Conservation (phyloP, 2,797 vertebrate genomes). For the Periophthalmus magnuspinnatus region DNA sequence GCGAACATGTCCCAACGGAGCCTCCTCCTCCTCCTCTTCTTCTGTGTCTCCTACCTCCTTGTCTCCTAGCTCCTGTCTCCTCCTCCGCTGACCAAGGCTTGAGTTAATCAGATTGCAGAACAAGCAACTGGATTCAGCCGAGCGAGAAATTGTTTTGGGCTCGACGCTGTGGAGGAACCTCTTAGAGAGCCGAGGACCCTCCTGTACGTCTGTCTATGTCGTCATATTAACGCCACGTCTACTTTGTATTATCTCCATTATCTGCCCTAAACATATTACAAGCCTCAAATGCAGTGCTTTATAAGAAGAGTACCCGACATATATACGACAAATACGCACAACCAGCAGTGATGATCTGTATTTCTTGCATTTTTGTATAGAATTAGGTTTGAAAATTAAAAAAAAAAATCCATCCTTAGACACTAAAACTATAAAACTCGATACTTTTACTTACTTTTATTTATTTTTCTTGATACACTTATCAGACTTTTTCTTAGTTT, state of each 20-base stretch:
- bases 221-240: constrained; percentile 56
- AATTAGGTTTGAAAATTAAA: too few species aligned
- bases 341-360: too few species aligned
- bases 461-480: too few species aligned
- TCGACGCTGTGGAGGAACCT: constrained; percentile 60
- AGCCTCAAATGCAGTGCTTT: constrained; percentile 17
- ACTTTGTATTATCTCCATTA: constrained; percentile 56
- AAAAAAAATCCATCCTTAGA: too few species aligned
- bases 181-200: constrained; percentile 60
- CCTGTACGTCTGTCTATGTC: constrained; percentile 47
- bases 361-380: too few species aligned
- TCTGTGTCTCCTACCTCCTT: neutral
- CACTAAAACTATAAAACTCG: too few species aligned
- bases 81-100: constrained; percentile 37
- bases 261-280: constrained; percentile 29
- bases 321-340: too few species aligned
- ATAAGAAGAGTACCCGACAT: neutral
- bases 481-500: too few species aligned
- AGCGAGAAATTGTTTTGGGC: constrained; percentile 77
- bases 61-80: constrained; percentile 3
- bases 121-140: constrained; percentile 65
- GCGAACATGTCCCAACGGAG: constrained; percentile 10
- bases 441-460: too few species aligned
- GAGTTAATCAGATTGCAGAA: constrained; percentile 66
- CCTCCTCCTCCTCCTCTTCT: too few species aligned